Percentiles rank a stretch among this genome's conserved stretches.
These are phyloP conservation scores for Peromyscus melanophrys DNA, from an alignment of 2,797 vertebrate genomes.

Conservation along the genomic window DNA sequence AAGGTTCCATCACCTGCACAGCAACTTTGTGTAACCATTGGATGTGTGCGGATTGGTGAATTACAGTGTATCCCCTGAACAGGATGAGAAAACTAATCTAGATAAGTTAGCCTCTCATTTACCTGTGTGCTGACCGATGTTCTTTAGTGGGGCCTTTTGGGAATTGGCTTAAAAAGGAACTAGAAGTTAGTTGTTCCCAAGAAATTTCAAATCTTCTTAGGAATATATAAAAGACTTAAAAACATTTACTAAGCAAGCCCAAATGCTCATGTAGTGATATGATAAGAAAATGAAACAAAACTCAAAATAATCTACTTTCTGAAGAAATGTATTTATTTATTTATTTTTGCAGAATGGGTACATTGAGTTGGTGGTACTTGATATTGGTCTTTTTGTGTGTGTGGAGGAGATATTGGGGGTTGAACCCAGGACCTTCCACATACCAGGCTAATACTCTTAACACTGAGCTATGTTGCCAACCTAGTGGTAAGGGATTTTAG, in stretches of 20 bases:
- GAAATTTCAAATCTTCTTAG: slow-evolving; percentile 49
- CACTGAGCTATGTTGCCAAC: background rate
- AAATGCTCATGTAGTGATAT: background rate
- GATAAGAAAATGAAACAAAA: background rate
- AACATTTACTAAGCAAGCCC: slow-evolving; percentile 30
- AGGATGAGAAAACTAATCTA: slow-evolving; percentile 48
- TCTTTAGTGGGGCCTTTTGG: slow-evolving; percentile 29
- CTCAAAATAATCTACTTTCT: background rate
- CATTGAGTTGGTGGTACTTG: slow-evolving; percentile 5
- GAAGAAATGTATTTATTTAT: slow-evolving; percentile 34
- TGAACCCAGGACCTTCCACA: background rate
- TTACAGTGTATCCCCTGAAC: slow-evolving; percentile 18
- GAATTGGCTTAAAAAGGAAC: slow-evolving; percentile 57
- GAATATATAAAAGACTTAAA: slow-evolving; percentile 38
- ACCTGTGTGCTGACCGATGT: background rate
- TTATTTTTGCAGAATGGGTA: slow-evolving; percentile 35
- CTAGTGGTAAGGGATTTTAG: background rate
- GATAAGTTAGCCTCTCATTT: slow-evolving; percentile 31
- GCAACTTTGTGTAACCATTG: background rate
- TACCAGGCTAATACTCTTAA: background rate
- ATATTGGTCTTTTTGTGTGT: background rate
- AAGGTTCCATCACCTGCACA: background rate
- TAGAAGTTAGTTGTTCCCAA: slow-evolving; percentile 18
- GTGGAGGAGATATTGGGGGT: background rate
- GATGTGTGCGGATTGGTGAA: background rate